Base-by-base conservation (phyloP, 2,888 invertebrate genomes). In the Aspidapion aeneum region DNA sequence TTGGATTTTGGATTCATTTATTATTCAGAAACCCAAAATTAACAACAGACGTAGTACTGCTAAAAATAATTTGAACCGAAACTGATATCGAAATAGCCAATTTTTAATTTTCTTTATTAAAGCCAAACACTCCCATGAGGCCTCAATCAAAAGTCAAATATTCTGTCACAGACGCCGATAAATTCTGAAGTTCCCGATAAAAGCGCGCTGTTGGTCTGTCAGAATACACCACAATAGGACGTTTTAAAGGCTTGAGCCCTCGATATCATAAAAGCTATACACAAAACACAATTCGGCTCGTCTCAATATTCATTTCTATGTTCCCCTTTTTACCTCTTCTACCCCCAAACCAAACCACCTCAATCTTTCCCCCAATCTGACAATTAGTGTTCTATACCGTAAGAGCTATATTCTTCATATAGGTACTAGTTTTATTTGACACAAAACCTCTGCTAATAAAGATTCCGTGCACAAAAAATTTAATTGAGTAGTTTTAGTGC, bases 381-480 rank as follows among this genome's bases (percentile, higher is more conserved):
- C 67, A 67, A 67, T 67, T 67, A 67, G 67, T 67, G 65, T 65
- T 67, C 17, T 56, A 21, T 52, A 35, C 35, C n/a, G n/a, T n/a
- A n/a, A n/a, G n/a, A n/a, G n/a, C n/a, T n/a, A n/a, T n/a, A n/a
- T n/a, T n/a, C n/a, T n/a, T n/a, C n/a, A n/a, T n/a, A n/a, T n/a
- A n/a, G n/a, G n/a, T n/a, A n/a, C n/a, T n/a, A n/a, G n/a, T n/a
- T n/a, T n/a, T n/a, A n/a, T n/a, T n/a, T n/a, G n/a, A n/a, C n/a
- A n/a, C n/a, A n/a, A 77, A 62, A 77, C 75, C n/a, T n/a, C n/a
- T n/a, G n/a, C n/a, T n/a, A n/a, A n/a, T n/a, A n/a, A n/a, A n/a
- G n/a, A n/a, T n/a, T n/a, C n/a, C n/a, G n/a, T n/a, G n/a, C n/a
- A n/a, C n/a, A n/a, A n/a, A n/a, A n/a, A n/a, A n/a, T n/a, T n/a